Conservation (phyloP, 2,113 vertebrate genomes). For the Paramisgurnus dabryanus region DNA sequence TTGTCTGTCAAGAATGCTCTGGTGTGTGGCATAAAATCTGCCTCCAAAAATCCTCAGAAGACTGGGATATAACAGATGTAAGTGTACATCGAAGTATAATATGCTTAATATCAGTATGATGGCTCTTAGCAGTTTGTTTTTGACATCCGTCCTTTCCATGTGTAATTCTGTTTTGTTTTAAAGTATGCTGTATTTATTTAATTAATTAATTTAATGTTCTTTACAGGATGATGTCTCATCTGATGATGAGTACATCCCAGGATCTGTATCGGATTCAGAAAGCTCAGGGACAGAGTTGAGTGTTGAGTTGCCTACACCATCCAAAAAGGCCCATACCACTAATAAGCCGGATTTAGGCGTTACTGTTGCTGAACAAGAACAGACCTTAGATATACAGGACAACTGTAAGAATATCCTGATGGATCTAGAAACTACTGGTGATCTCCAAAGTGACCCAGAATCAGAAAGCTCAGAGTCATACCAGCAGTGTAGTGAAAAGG, state of each 20-base stretch:
- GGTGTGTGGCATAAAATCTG: conserved; percentile 41
- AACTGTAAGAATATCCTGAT: conserved; percentile 21
- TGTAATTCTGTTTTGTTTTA: conserved; percentile 20
- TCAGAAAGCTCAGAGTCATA: conserved; percentile 13
- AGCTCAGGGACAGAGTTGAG: conserved; percentile 32
- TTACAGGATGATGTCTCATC: conserved; percentile 19
- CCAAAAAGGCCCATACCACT: conserved; percentile 22
- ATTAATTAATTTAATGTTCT: background rate
- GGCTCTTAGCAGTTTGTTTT: conserved; percentile 34
- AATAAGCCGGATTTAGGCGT: background rate
- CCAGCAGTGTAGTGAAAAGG: conserved; percentile 10
- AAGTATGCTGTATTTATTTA: conserved; percentile 28
- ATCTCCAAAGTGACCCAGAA: conserved; percentile 28
- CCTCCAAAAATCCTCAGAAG: conserved; percentile 44
- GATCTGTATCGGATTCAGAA: conserved; percentile 11
- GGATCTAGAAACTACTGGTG: conserved; percentile 17
- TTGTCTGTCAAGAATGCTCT: conserved; percentile 33
- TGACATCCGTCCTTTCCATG: conserved; percentile 27
- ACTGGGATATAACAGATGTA: conserved; percentile 46
- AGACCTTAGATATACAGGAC: conserved; percentile 1
- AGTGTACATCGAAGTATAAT: conserved; percentile 36
- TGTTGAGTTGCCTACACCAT: conserved; percentile 17
- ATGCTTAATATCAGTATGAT: conserved; percentile 36
- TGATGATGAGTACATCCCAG: conserved; percentile 20
- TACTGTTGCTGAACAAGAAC: conserved; percentile 14